Base-by-base conservation (phyloP, 2,797 vertebrate genomes). In the Micropoecilia bifurca region DNA sequence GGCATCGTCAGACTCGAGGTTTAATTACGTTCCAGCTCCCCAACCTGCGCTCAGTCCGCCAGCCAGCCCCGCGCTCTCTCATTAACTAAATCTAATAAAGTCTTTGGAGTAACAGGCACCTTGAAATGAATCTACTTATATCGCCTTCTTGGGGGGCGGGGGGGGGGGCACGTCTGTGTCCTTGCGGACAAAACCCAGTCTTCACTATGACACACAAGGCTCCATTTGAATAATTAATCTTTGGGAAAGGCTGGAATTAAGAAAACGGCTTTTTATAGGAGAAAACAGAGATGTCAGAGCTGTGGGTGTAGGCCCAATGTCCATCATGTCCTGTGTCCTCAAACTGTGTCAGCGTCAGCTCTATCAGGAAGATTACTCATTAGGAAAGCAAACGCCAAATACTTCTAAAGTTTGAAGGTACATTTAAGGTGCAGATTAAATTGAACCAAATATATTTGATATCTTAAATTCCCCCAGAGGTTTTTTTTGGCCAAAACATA, bases 51-150 rank as follows among this genome's bases (percentile, higher is more conserved):
- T 88, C 83, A 88, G 86, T 82, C 92, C 86, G 89, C 80, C 89
- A 53, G 87, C 84, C 87, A 82, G 88, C 88, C 91, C 93, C 71
- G 86, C 90, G 76, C 91, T 90, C 93, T 94, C 93, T 95, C 94
- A 95, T 95, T 94, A 94, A 91, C 91, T 91, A 92, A 95, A 95
- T 95, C 92, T 94, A 96, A 96, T 96, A 95, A 96, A 93, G 94
- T 93, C 94, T 95, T 93, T 47, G 88, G 94, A 94, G 92, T 90
- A 94, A 94, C 93, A 94, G 92, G 90, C 93, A 94, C 95, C 92
- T 93, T 91, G 92, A 95, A 95, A 95, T 95, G 91, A 95, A 95
- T 94, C 91, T 91, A 91, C 90, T 95, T 93, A 92, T 91, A 92
- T 91, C 81, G 83, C 92, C 92, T 94, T 96, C 93, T 92, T 22